These are phyloP conservation scores for Sepiola atlantica DNA, from an alignment of 2,888 invertebrate species.

Conservation along the genomic window DNA sequence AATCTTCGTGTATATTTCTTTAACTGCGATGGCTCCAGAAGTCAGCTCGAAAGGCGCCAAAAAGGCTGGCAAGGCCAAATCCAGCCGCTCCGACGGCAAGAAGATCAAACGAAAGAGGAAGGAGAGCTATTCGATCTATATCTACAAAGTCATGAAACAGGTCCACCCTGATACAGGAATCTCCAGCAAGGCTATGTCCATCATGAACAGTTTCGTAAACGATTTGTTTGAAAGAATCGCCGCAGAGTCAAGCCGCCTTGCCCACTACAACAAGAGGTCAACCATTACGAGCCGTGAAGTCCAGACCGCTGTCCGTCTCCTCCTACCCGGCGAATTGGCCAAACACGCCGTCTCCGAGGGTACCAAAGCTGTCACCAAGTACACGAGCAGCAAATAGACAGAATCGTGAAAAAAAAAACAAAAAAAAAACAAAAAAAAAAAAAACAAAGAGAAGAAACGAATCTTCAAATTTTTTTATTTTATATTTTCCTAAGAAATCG, in stretches of 20 bases:
- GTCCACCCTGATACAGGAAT: constrained; percentile 71
- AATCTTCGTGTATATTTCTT: no score
- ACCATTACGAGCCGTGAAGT: constrained; percentile 82
- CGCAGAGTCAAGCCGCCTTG: constrained; percentile 64
- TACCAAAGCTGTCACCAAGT: constrained; percentile 73
- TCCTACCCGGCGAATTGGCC: constrained; percentile 84
- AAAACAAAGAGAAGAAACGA: no score
- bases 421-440: no score
- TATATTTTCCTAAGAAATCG: no score
- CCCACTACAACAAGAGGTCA: constrained; percentile 63
- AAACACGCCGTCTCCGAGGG: constrained; percentile 79
- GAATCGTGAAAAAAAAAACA: no score
- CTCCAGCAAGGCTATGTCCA: constrained; percentile 57
- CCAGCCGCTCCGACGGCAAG: constrained; percentile 61
- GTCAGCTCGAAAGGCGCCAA: constrained; percentile 59
- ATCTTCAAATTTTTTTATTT: no score
- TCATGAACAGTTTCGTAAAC: constrained; percentile 70
- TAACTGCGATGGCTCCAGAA: constrained; percentile 54
- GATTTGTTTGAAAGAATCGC: constrained; percentile 71
- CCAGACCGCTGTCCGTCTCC: constrained; percentile 81
- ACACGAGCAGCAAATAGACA: constrained; percentile 63
- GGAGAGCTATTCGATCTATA: constrained; percentile 65
- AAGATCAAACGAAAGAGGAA: constrained; percentile 62
- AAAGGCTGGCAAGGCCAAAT: constrained; percentile 62
- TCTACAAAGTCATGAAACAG: constrained; percentile 68